A percentile compares a stretch with the other conserved stretches of the same genome.
Conservation (phyloP, 2,113 vertebrate genomes). For the Aptenodytes patagonicus region DNA sequence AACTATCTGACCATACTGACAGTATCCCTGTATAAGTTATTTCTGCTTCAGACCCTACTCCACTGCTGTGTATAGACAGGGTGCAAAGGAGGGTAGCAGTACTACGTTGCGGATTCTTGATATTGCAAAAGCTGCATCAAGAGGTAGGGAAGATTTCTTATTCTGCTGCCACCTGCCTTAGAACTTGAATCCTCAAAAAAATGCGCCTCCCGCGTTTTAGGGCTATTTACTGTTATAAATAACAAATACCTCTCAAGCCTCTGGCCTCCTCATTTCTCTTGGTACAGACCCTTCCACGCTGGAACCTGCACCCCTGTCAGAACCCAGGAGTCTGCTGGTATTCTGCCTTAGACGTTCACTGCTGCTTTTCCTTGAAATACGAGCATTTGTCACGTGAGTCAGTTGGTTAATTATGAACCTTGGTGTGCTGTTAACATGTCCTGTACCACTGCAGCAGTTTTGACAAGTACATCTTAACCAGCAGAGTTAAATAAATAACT, state of each 20-base stretch:
- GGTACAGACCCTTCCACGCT: neutral
- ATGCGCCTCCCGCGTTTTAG: fast-evolving
- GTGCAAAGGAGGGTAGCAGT: neutral
- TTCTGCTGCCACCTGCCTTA: neutral
- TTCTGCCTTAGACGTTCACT: neutral
- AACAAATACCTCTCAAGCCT: neutral
- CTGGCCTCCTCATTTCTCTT: neutral
- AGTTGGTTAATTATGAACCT: constrained; percentile 28
- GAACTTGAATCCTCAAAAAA: neutral
- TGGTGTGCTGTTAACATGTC: neutral
- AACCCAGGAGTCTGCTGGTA: neutral
- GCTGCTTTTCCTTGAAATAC: neutral
- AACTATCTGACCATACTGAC: neutral
- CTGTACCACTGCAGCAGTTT: neutral
- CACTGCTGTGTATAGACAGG: neutral
- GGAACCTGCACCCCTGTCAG: neutral
- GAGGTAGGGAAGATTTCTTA: neutral
- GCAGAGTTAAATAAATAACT: neutral
- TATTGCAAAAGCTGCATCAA: neutral
- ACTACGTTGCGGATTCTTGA: neutral
- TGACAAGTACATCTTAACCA: neutral
- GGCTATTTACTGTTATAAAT: neutral
- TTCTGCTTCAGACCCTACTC: neutral
- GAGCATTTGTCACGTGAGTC: neutral
- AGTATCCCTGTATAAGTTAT: neutral